Evolutionary conservation across 2,888 invertebrate species (phyloP).

Genomic region (Amiota minor): DNA sequence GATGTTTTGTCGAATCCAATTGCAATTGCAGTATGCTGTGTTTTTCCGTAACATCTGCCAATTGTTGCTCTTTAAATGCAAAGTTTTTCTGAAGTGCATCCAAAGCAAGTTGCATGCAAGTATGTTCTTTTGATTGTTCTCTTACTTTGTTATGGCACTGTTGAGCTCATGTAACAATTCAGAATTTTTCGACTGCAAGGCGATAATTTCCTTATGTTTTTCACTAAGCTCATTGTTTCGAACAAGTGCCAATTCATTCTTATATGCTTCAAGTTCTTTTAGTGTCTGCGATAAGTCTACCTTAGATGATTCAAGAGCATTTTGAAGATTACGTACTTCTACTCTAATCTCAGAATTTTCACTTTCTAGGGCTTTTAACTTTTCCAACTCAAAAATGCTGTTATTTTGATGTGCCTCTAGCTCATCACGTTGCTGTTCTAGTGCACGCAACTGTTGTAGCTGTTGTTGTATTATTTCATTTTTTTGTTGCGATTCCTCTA

Average conservation of each 20-base stretch:
- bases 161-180: slow-evolving; percentile 60
- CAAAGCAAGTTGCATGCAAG: slow-evolving; percentile 59
- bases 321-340: slow-evolving; percentile 70
- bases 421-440: slow-evolving; percentile 71
- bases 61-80: slow-evolving; percentile 61
- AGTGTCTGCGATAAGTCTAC: slow-evolving; percentile 59
- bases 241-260: slow-evolving; percentile 53
- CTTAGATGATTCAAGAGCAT: slow-evolving; percentile 70
- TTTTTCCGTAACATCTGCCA: slow-evolving; percentile 49
- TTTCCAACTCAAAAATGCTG: slow-evolving; percentile 69
- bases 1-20: slow-evolving; percentile 46
- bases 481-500: slow-evolving; percentile 67
- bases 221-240: slow-evolving; percentile 59
- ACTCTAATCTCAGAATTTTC: slow-evolving; percentile 69
- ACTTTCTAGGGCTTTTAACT: slow-evolving; percentile 65
- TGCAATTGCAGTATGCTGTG: slow-evolving; percentile 44
- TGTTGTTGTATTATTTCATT: slow-evolving; percentile 68
- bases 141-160: slow-evolving; percentile 56
- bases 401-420: slow-evolving; percentile 67
- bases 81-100: slow-evolving; percentile 51
- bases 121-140: slow-evolving; percentile 63
- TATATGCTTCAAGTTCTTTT: slow-evolving; percentile 56
- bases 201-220: slow-evolving; percentile 54
- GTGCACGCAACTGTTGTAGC: slow-evolving; percentile 61
- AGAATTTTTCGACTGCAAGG: slow-evolving; percentile 54